Evolutionary conservation across 2,113 vertebrate genomes (phyloP).

Genomic region (Prochilodus magdalenae): DNA sequence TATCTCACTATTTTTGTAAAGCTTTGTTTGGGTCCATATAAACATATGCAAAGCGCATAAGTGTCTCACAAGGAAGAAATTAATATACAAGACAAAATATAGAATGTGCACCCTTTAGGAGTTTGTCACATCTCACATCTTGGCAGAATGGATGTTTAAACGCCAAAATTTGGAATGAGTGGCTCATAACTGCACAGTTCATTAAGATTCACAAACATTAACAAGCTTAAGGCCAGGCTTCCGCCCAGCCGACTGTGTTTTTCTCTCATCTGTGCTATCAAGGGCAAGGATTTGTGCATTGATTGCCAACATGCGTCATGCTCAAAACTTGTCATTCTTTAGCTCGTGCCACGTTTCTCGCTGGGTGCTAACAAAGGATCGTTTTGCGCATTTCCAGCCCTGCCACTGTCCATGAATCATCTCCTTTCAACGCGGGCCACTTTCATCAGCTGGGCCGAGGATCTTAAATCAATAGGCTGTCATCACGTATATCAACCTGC

Average conservation of each 20-base stretch:
- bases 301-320: slow-evolving; percentile 53
- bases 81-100: not conserved
- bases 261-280: not conserved
- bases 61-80: not conserved
- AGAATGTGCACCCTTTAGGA: not conserved
- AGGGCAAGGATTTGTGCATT: slow-evolving; percentile 21
- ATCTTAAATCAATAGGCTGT: slow-evolving; percentile 71
- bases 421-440: slow-evolving; percentile 68
- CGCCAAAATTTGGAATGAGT: not conserved
- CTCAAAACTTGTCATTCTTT: slow-evolving; percentile 25
- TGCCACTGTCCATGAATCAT: slow-evolving; percentile 14
- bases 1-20: too few relatives aligned
- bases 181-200: not conserved
- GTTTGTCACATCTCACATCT: slow-evolving; percentile 3
- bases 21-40: too few relatives aligned
- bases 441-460: slow-evolving; percentile 68
- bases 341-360: slow-evolving; percentile 46
- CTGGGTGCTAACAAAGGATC: slow-evolving; percentile 60
- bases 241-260: not conserved
- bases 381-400: slow-evolving; percentile 57
- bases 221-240: not conserved
- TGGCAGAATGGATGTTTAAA: not conserved
- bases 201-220: not conserved
- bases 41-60: too few relatives aligned
- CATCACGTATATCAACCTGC: slow-evolving; percentile 67